Conservation (phyloP, 2,797 vertebrate species). For the Halcyon badia region DNA sequence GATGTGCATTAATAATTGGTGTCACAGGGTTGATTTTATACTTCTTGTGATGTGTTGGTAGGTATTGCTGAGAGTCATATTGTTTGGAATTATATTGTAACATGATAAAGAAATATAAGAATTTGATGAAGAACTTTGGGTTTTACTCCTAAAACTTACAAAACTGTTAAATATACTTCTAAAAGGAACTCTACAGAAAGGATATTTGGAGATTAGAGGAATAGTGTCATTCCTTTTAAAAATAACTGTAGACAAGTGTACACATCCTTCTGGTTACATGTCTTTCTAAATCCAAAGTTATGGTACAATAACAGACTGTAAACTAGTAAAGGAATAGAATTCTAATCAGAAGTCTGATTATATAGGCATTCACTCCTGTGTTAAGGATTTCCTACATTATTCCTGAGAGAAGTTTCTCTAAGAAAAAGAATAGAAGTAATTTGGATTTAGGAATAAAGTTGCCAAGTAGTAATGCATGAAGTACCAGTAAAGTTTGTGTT, state of each 20-base stretch:
- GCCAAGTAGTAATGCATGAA: accelerated
- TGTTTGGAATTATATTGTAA: not conserved
- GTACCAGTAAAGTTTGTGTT: not conserved
- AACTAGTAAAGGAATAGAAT: not conserved
- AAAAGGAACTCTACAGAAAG: not conserved
- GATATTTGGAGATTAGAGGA: not conserved
- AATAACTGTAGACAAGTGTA: not conserved
- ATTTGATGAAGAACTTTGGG: not conserved
- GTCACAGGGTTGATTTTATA: not conserved
- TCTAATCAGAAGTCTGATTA: not conserved
- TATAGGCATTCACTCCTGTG: not conserved
- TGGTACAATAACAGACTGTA: not conserved
- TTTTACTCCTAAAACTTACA: not conserved
- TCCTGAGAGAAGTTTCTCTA: not conserved
- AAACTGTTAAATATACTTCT: not conserved
- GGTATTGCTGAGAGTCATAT: not conserved
- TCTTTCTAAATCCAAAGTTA: not conserved
- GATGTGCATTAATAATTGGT: not conserved
- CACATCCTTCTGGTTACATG: not conserved
- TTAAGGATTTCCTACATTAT: not conserved
- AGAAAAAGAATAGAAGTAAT: not conserved
- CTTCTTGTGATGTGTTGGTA: not conserved
- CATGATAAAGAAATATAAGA: not conserved
- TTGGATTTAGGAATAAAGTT: not conserved
- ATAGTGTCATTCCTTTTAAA: not conserved